Base-by-base conservation (phyloP, 2,797 vertebrate genomes). In the Syncerus caffer region DNA sequence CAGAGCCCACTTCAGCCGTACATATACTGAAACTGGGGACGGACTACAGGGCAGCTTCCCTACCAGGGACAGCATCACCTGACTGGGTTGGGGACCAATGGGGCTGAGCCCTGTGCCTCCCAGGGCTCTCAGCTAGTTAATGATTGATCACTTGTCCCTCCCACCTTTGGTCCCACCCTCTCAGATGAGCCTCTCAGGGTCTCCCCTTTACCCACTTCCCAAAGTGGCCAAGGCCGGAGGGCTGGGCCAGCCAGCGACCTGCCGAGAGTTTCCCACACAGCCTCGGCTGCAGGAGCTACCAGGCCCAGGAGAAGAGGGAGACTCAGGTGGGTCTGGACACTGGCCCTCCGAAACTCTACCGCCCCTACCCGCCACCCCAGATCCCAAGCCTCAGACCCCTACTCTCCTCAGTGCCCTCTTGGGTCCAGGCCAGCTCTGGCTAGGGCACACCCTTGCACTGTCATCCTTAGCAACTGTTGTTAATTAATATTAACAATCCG, bases 401-500 rank as follows among this genome's bases (percentile, higher is more conserved):
- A 8, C 29, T 76, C 17, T 60, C 29, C 76, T 90, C 87, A 29
- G 29, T 13, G 16, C 12, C 23, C 45, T 67, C 90, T 34, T 51
- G 53, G 45, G 58, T 53, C n/a, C 60, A 76, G 45, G 67, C 25
- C 64, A 62, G 83, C 29, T 27, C n/a, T 45, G 21, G 12, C 31
- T 79, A 29, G 57, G 90, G 76, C 57, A 83, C 71, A 62, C 93
- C 85, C 42, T 94, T 89, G 79, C 47, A 23, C 82, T 84, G 53
- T 89, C 82, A 89, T 71, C 83, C 93, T 94, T 95, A 96, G 95
- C 93, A 97, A 97, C 92, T 14, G 80, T 82, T 84, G 55, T 89
- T 87, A 93, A 96, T 97, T 97, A 95, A 93, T 96, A 96, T 89
- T 94, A 97, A 90, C 94, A 93, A 53, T 53, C 90, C 45, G 85